A percentile compares a stretch with the other conserved stretches of the same genome.
Evolutionary conservation across 35 echinoderm and acorn worm genomes (phyloP).

Genomic region (Lytechinus pictus): DNA sequence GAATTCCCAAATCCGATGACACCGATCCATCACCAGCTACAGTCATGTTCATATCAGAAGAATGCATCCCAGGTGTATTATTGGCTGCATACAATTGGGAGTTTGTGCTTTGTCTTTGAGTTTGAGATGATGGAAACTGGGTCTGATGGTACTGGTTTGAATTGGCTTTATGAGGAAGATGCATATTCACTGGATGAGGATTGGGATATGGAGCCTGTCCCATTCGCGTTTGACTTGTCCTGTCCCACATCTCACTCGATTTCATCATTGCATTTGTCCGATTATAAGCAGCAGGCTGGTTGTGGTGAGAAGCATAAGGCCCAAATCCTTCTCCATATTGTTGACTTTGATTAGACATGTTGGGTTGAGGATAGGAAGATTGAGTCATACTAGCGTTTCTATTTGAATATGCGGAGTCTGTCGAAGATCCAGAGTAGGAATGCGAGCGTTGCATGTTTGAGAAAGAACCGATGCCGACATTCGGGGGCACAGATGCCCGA

Average conservation of each 20-base stretch:
- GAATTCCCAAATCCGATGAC: neutral
- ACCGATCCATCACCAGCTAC: neutral
- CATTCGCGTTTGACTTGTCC: slow-evolving; percentile 4
- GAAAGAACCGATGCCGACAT: neutral
- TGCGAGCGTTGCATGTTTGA: slow-evolving; percentile 32
- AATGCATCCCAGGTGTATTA: slow-evolving; percentile 17
- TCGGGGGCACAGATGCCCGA: slow-evolving; percentile 23
- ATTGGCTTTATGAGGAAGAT: neutral
- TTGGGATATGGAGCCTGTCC: slow-evolving; percentile 8
- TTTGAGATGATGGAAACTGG: neutral
- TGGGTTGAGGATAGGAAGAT: slow-evolving; percentile 17
- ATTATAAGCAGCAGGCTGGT: neutral
- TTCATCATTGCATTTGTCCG: slow-evolving; percentile 16
- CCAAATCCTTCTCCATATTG: slow-evolving; percentile 38
- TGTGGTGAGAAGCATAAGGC: neutral
- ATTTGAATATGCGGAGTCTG: neutral
- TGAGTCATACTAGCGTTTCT: neutral
- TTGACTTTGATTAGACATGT: slow-evolving; percentile 24
- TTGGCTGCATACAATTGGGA: neutral
- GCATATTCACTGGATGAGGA: slow-evolving; percentile 17
- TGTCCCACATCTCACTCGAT: slow-evolving; percentile 34
- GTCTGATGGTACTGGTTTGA: slow-evolving; percentile 16
- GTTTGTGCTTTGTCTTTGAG: slow-evolving; percentile 16
- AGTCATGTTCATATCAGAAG: slow-evolving; percentile 40
- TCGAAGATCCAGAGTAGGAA: neutral